These are phyloP conservation scores for Leptoclinus maculatus DNA, from an alignment of 2,797 vertebrate genomes.

Conservation along the genomic window DNA sequence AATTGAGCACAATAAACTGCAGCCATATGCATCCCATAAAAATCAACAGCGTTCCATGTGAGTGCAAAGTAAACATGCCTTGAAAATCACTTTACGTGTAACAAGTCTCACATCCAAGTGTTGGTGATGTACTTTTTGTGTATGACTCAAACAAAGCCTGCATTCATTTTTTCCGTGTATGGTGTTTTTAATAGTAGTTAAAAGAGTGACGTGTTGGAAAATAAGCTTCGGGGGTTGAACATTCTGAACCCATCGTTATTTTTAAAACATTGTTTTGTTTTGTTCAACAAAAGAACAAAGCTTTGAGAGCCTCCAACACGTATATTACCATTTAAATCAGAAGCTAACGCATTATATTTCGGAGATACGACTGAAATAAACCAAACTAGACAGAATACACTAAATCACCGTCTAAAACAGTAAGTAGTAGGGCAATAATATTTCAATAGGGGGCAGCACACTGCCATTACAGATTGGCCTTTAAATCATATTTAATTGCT, in stretches of 20 bases:
- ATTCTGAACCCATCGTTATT: constrained; percentile 42
- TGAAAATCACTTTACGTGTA: constrained; percentile 61
- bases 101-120: constrained; percentile 58
- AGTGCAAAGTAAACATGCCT: constrained; percentile 74
- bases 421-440: constrained; percentile 62
- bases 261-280: constrained; percentile 31
- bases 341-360: constrained; percentile 32
- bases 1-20: constrained; percentile 79
- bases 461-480: constrained; percentile 68
- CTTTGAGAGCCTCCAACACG: constrained; percentile 14
- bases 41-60: constrained; percentile 76
- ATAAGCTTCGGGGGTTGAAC: constrained; percentile 1
- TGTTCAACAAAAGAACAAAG: constrained; percentile 18
- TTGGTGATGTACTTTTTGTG: constrained; percentile 51
- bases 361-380: constrained; percentile 43
- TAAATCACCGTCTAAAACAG: constrained; percentile 63
- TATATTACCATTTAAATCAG: constrained; percentile 43
- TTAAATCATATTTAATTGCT: constrained; percentile 79
- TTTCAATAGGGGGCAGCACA: constrained; percentile 72
- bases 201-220: constrained; percentile 28
- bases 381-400: constrained; percentile 38
- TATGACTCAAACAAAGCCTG: constrained; percentile 59
- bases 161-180: constrained; percentile 19
- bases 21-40: constrained; percentile 79
- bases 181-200: constrained; percentile 25